Percentiles rank a stretch among this genome's conserved stretches.
phyloP scores from a whole-genome alignment of 1,140 invertebrate species.

The Druon quercuslanigerum region DNA sequence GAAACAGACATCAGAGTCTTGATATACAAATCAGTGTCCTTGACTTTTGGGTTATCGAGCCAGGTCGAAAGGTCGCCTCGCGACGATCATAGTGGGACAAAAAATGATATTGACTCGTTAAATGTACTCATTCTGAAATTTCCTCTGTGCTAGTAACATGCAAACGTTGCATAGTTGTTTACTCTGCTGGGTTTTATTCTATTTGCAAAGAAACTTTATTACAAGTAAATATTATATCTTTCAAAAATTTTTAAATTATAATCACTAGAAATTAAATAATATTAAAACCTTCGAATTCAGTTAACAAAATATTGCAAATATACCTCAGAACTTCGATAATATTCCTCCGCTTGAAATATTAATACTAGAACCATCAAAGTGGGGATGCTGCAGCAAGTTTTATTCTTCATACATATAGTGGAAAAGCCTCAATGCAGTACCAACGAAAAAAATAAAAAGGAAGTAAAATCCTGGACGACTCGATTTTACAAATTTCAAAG shows the following conservation, averaged over 20 bases:
- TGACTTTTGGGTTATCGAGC: slow-evolving; percentile 71
- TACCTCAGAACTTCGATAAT: neutral
- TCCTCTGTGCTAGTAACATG: neutral
- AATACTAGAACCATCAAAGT: slow-evolving; percentile 3
- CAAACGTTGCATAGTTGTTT: slow-evolving; percentile 15
- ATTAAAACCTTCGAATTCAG: neutral
- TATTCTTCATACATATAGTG: neutral
- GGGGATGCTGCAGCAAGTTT: neutral
- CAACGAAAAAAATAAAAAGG: slow-evolving; percentile 1
- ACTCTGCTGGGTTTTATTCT: neutral
- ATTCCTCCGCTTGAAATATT: neutral
- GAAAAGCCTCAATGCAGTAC: neutral
- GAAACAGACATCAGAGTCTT: slow-evolving; percentile 50
- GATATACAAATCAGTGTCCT: slow-evolving; percentile 63
- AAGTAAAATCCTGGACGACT: neutral
- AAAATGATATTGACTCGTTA: slow-evolving; percentile 55
- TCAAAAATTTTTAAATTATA: no score
- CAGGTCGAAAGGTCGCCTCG: slow-evolving; percentile 58
- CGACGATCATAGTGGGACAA: slow-evolving; percentile 58
- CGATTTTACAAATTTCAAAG: slow-evolving; percentile 9
- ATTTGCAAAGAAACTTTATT: neutral
- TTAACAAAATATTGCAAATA: neutral
- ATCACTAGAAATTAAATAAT: neutral
- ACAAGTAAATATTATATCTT: no score
- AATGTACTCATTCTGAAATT: slow-evolving; percentile 6